A percentile compares a stretch with the other conserved stretches of the same genome.
phyloP scores from a whole-genome alignment of 2,113 vertebrate species.

The Phalacrocorax aristotelis region DNA sequence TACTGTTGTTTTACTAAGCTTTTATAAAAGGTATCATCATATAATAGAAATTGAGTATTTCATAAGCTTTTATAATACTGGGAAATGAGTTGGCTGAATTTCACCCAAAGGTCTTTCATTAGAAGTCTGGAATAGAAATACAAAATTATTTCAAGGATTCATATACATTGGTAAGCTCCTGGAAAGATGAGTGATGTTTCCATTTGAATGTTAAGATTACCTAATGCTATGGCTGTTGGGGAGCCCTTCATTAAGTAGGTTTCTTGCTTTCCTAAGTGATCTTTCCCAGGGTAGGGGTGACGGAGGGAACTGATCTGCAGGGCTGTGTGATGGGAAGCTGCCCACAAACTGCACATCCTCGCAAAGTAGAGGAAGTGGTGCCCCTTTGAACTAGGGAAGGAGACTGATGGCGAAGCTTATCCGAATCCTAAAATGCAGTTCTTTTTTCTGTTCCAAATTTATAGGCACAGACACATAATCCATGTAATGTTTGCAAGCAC shows the following conservation, averaged over 20 bases:
- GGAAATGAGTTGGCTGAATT: neutral
- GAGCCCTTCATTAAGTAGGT: no score
- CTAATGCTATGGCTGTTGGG: neutral
- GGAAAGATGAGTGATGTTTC: neutral
- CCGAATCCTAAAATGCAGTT: neutral
- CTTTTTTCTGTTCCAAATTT: neutral
- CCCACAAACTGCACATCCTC: rapidly evolving
- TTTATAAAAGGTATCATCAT: neutral
- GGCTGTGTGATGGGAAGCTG: neutral
- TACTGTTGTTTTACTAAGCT: neutral
- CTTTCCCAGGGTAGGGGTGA: neutral
- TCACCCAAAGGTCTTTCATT: neutral
- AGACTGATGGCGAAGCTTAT: neutral
- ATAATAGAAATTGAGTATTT: neutral
- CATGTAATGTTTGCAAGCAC: neutral
- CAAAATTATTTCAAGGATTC: neutral
- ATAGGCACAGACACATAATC: neutral
- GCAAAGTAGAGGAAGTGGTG: neutral
- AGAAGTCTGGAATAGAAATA: neutral
- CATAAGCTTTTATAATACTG: neutral
- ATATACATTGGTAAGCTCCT: neutral
- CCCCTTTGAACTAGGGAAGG: neutral
- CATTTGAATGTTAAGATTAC: neutral
- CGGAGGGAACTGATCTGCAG: neutral
- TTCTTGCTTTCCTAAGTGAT: neutral